Base-by-base conservation (phyloP, 1,140 invertebrate genomes). In the Magallana angulata region DNA sequence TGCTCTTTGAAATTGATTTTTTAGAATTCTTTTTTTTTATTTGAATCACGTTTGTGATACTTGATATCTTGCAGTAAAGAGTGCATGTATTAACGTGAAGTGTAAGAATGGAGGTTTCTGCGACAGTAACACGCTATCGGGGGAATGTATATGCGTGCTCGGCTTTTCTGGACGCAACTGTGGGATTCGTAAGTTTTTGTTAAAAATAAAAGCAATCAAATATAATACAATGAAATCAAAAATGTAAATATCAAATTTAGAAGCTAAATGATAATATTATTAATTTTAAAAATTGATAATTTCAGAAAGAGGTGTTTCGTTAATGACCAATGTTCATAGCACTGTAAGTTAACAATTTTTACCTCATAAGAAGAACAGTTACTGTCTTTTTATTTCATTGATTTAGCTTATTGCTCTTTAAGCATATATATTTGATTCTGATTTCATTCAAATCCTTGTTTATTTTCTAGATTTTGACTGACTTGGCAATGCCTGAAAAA, bases 71-170 rank as follows among this genome's bases (percentile, higher is more conserved):
- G 68, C 68, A 76, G 68, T 76, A 4, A 76, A 76, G 24, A 76
- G 68, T 76, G 24, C 68, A 30, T 76, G 68, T 30, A 76, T 18
- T 12, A 76, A 76, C 24, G 68, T 76, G 24, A 76, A 76, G 30
- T 76, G 68, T 76, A 9, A 12, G 68, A 76, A 76, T 76, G 68
- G 68, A 12, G 68, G 68, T 30, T 76, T 76, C 68, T 76, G 68
- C 14, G 68, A 76, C 24, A 76, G 68, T 76, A 30, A 36, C 68
- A 76, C 68, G 1, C 0, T 76, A 76, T 30, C 24, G 0, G 68
- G 68, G 12, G 68, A 76, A 30, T 76, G 68, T 30, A 76, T 18
- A 76, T 76, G 68, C 24, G 68, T 76, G 6, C 68, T 76, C 3
- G 68, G 68, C 8, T 76, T 36, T 36, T 76, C 68, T 36, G 68